phyloP scores from a whole-genome alignment of 1,140 invertebrate genomes.

The Trachymyrmex cornetzi region DNA sequence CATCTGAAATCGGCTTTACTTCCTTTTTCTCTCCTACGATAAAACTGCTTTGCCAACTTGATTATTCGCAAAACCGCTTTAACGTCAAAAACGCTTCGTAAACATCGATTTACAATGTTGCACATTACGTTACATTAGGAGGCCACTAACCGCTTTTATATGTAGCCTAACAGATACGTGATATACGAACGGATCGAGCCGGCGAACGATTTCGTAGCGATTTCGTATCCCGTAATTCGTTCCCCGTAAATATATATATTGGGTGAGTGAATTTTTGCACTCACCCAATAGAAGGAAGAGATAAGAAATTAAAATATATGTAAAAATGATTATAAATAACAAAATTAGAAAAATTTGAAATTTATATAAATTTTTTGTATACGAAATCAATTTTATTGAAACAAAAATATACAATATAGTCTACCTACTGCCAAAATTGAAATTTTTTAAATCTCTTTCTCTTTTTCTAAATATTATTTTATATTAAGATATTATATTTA shows the following conservation, averaged over 20 bases:
- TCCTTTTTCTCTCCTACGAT: not conserved
- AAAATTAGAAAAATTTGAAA: not conserved
- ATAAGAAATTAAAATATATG: not conserved
- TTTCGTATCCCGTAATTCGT: not conserved
- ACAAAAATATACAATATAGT: constrained; percentile 53
- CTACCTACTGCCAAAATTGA: not conserved
- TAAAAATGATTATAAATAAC: not conserved
- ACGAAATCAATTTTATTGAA: not conserved
- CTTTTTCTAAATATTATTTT: not conserved
- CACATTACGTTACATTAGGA: constrained; percentile 53
- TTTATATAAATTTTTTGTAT: not conserved
- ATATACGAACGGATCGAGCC: constrained; percentile 44
- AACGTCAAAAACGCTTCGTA: not conserved
- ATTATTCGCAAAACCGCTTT: constrained; percentile 24
- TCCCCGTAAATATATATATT: not conserved
- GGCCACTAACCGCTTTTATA: constrained; percentile 28
- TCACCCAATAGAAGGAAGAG: not conserved
- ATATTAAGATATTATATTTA: not conserved
- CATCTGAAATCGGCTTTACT: constrained; percentile 16
- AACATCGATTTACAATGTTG: constrained; percentile 55
- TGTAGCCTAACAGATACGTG: constrained; percentile 44
- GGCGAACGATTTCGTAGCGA: constrained; percentile 19
- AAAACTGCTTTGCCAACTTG: not conserved
- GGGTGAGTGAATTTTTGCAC: too few relatives aligned
- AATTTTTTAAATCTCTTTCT: not conserved